phyloP scores from a whole-genome alignment of 2,888 invertebrate species.

The Tridacna gigas region DNA sequence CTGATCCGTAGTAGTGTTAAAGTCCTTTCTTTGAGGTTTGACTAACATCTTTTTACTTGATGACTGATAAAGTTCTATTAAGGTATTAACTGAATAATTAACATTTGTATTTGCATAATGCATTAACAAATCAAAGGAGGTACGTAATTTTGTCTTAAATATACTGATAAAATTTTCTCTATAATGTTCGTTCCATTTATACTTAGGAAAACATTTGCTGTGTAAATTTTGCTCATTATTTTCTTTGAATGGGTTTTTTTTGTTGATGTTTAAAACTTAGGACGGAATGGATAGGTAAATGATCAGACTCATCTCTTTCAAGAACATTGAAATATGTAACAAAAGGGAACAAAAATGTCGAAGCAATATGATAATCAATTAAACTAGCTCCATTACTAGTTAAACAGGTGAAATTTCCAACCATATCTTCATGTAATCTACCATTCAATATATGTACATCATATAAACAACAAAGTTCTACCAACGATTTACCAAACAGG shows the following conservation, averaged over 20 bases:
- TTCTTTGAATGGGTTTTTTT: background rate
- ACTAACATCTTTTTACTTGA: background rate
- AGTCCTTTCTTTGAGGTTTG: background rate
- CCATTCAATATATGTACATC: slow-evolving; percentile 38
- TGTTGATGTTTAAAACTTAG: background rate
- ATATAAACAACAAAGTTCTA: slow-evolving; percentile 33
- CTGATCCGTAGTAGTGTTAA: background rate
- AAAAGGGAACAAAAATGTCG: background rate
- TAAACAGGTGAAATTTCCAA: slow-evolving; percentile 28
- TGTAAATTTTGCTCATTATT: background rate
- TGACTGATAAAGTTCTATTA: background rate
- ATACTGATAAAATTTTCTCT: background rate
- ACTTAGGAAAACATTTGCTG: background rate
- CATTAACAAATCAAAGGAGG: background rate
- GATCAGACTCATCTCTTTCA: slow-evolving; percentile 14
- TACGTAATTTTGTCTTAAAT: background rate
- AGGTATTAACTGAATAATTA: background rate
- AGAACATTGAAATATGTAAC: slow-evolving; percentile 19
- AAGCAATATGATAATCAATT: slow-evolving; percentile 14
- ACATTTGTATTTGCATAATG: background rate
- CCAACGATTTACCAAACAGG: slow-evolving; percentile 25
- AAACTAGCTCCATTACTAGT: slow-evolving; percentile 24
- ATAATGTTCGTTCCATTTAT: background rate
- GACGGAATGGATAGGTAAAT: slow-evolving; percentile 20
- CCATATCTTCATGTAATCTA: slow-evolving; percentile 11